phyloP scores from a whole-genome alignment of 1,140 invertebrate genomes.

The Leptestheria dahalacensis region DNA sequence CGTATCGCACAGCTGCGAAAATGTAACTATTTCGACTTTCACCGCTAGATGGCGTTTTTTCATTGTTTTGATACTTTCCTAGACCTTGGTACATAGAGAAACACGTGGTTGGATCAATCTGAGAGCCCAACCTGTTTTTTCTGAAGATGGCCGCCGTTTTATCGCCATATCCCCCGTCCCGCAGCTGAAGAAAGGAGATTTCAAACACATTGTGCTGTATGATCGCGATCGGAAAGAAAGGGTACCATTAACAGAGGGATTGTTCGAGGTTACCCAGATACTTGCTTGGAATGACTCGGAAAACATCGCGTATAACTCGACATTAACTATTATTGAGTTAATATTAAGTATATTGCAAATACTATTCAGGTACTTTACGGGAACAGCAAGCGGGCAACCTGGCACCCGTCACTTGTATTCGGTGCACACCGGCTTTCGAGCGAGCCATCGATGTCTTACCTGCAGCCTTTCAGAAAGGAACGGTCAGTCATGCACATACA shows the following conservation, averaged over 20 bases:
- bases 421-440: conserved; percentile 27
- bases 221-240: conserved; percentile 26
- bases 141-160: conserved; percentile 37
- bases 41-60: background rate
- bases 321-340: background rate
- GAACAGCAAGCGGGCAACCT: conserved; percentile 27
- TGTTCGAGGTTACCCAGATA: conserved; percentile 61
- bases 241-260: conserved; percentile 46
- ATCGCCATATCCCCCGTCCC: conserved; percentile 42
- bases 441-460: conserved; percentile 21
- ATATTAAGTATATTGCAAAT: no score
- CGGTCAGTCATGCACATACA: conserved; percentile 38
- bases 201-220: conserved; percentile 47
- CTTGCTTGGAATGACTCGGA: conserved; percentile 54
- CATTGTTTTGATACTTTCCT: background rate
- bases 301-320: conserved; percentile 41
- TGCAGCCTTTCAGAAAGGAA: conserved; percentile 25
- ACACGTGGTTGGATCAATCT: conserved; percentile 51
- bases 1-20: conserved; percentile 19
- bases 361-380: conserved; percentile 34
- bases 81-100: conserved; percentile 23
- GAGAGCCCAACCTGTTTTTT: conserved; percentile 36
- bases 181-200: conserved; percentile 34
- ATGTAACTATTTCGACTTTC: conserved; percentile 19
- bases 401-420: conserved; percentile 27